Percentiles rank a stretch among this genome's conserved stretches.
Conservation (phyloP, 2,113 vertebrate species). For the Psettodes erumei region DNA sequence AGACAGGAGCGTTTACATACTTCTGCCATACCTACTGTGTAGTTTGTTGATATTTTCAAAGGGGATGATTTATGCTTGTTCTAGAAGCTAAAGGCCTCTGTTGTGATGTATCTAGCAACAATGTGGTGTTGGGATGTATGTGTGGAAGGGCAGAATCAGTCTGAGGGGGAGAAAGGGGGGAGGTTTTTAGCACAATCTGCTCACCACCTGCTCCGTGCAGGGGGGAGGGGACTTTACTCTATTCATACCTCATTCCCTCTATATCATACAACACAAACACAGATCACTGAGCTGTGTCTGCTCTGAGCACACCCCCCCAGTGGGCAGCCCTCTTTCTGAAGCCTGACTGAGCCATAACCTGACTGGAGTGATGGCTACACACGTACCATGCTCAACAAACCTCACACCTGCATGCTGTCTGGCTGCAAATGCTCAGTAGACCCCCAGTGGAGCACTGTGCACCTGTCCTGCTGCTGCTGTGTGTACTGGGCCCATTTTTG, state of each 20-base stretch:
- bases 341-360: constrained; percentile 40
- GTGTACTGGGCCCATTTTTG: constrained; percentile 38
- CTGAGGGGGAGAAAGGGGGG: constrained; percentile 29
- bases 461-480: constrained; percentile 40
- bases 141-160: constrained; percentile 30
- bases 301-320: constrained; percentile 16
- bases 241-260: constrained; percentile 26
- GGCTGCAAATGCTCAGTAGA: constrained; percentile 64
- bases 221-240: constrained; percentile 17
- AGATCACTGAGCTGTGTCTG: constrained; percentile 50
- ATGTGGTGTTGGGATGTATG: constrained; percentile 1
- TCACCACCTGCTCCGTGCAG: constrained; percentile 67
- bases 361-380: constrained; percentile 31
- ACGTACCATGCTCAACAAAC: constrained; percentile 32
- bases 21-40: not conserved
- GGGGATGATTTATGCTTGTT: constrained; percentile 16
- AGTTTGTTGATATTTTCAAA: constrained; percentile 9
- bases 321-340: constrained; percentile 4
- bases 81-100: constrained; percentile 25
- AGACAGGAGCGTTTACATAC: not conserved
- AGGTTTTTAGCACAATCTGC: constrained; percentile 65
- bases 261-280: constrained; percentile 37
- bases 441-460: constrained; percentile 34
- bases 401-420: constrained; percentile 70
- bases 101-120: constrained; percentile 18